A percentile compares a stretch with the other conserved stretches of the same genome.
phyloP scores from a whole-genome alignment of 2,797 vertebrate genomes.

The Taenioides sp. region DNA sequence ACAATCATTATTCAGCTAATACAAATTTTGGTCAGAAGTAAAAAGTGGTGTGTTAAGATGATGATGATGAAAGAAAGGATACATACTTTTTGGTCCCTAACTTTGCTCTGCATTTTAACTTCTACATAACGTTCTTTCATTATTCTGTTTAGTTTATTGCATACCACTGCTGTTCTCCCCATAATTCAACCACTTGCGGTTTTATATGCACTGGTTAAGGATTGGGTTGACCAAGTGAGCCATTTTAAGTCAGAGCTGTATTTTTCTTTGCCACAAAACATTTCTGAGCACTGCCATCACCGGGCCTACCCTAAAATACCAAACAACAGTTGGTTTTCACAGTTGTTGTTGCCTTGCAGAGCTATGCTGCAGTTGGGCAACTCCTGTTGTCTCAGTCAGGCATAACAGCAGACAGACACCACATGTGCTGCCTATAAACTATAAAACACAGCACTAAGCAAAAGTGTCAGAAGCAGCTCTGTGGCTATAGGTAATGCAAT shows the following conservation, averaged over 20 bases:
- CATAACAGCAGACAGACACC: slow-evolving; percentile 51
- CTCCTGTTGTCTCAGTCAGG: slow-evolving; percentile 63
- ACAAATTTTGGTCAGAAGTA: no score
- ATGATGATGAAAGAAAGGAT: neutral
- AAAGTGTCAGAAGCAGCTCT: slow-evolving; percentile 59
- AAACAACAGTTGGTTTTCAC: slow-evolving; percentile 73
- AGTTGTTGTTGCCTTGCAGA: slow-evolving; percentile 77
- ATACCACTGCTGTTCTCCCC: slow-evolving; percentile 43
- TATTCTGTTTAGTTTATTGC: slow-evolving; percentile 48
- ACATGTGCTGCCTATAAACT: slow-evolving; percentile 70
- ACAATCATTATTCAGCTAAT: no score
- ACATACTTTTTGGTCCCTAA: neutral
- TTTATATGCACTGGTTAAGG: slow-evolving; percentile 54
- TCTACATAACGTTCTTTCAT: slow-evolving; percentile 33
- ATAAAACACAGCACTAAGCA: slow-evolving; percentile 61
- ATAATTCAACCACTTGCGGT: slow-evolving; percentile 47
- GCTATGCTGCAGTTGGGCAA: slow-evolving; percentile 69
- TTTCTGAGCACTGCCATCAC: slow-evolving; percentile 70
- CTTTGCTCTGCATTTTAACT: neutral
- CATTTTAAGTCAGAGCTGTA: slow-evolving; percentile 55
- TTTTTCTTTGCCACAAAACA: slow-evolving; percentile 68
- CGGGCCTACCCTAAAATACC: slow-evolving; percentile 52
- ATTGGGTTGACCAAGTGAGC: slow-evolving; percentile 59
- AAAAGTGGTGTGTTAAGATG: neutral
- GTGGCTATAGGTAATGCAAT: slow-evolving; percentile 58